Conservation (phyloP, 2,113 vertebrate genomes). For the Calidris pugnax region DNA sequence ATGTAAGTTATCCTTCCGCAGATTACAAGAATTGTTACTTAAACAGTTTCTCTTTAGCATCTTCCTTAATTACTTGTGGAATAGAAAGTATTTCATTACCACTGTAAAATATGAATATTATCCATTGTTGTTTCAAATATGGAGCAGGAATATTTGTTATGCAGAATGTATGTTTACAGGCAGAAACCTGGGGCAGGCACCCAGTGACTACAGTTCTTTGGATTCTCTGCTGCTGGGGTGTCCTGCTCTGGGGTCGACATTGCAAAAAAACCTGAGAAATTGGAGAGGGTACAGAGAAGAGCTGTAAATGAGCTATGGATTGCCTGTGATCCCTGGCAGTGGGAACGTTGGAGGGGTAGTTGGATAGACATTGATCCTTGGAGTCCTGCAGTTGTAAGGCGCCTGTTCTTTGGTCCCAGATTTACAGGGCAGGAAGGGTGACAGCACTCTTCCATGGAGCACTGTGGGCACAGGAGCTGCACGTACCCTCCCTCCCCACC, state of each 20-base stretch:
- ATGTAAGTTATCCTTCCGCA: background rate
- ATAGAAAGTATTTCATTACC: background rate
- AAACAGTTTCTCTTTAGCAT: background rate
- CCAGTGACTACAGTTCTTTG: background rate
- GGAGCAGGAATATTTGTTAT: background rate
- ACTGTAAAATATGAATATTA: background rate
- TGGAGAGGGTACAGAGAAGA: background rate
- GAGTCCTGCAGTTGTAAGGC: background rate
- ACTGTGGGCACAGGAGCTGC: fast-evolving
- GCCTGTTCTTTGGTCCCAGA: background rate
- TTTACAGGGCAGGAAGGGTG: background rate
- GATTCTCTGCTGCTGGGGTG: background rate
- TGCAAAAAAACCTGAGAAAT: fast-evolving
- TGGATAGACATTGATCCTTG: background rate
- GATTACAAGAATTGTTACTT: slow-evolving; percentile 16
- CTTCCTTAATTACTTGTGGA: slow-evolving; percentile 28
- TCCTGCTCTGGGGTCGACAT: fast-evolving
- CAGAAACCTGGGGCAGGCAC: background rate
- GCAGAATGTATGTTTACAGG: background rate
- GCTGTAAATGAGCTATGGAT: fast-evolving
- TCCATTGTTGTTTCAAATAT: background rate
- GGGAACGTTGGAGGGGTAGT: fast-evolving
- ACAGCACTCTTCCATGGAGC: fast-evolving
- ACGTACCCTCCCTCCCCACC: fast-evolving
- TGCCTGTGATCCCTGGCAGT: background rate